Evolutionary conservation across 2,888 invertebrate species (phyloP), one percentile per base, ranked within the genome.

Genomic region (Amphimallon solstitiale): DNA sequence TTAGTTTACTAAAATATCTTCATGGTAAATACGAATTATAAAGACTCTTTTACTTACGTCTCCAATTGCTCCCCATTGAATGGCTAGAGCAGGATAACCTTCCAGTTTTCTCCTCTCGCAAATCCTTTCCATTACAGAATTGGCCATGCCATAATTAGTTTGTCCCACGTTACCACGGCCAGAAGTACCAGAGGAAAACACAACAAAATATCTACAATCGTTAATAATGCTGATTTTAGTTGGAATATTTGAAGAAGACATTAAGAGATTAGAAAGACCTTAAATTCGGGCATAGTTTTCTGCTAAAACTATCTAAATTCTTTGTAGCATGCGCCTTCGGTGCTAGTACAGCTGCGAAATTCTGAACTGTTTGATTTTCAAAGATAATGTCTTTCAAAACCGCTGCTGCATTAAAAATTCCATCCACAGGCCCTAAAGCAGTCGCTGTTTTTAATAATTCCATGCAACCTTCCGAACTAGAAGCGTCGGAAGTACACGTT

Each of bases 161-260:
- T 96, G 95, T 1, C 95, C 95, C 3, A 91, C 90, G 81, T 95
- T 95, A 72, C 96, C 95, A n/a, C 94, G 87, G n/a, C 95, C 95
- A 78, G 94, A 94, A 0, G 92, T 91, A 10, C 95, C 92, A 15
- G 94, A 95, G 0, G 95, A 95, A 84, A 95, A 96, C n/a, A 92
- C 89, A 0, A 96, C 94, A 80, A 96, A 96, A 83, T 91, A 87
- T 76, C 88, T 85, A 73, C 37, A 67, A n/a, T n/a, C n/a, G n/a
- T n/a, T n/a, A n/a, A n/a, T n/a, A n/a, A n/a, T n/a, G n/a, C n/a
- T n/a, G n/a, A n/a, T n/a, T n/a, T n/a, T n/a, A n/a, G n/a, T n/a
- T n/a, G n/a, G n/a, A n/a, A n/a, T n/a, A n/a, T n/a, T n/a, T n/a
- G n/a, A n/a, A n/a, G n/a, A n/a, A n/a, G n/a, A n/a, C n/a, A n/a